A percentile compares a stretch with the other conserved stretches of the same genome.
phyloP scores from a whole-genome alignment of 2,888 invertebrate species.

The Diloba caeruleocephala region DNA sequence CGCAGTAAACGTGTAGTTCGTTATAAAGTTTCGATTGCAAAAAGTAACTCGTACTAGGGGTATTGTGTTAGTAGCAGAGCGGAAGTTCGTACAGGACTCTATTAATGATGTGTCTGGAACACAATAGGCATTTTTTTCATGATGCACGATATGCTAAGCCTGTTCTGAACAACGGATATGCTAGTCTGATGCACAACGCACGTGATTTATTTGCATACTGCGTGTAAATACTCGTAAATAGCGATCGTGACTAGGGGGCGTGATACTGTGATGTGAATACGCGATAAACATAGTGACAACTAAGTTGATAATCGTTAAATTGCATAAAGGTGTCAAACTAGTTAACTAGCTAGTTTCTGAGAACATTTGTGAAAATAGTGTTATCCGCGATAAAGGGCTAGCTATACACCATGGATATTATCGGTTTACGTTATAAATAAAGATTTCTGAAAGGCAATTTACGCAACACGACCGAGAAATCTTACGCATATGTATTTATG shows the following conservation, averaged over 20 bases:
- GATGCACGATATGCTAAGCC: conserved; percentile 28
- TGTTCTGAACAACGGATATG: conserved; percentile 39
- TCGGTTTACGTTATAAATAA: background rate
- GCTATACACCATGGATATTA: background rate
- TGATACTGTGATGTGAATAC: conserved; percentile 49
- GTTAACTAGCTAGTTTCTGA: conserved; percentile 25
- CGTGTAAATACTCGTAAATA: conserved; percentile 57
- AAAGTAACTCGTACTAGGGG: too few species aligned
- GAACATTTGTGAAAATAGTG: conserved; percentile 7
- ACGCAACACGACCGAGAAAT: conserved; percentile 8
- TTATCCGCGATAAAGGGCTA: conserved; percentile 16
- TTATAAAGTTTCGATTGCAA: too few species aligned
- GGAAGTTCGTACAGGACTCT: conserved; percentile 30
- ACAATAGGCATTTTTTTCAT: conserved; percentile 43
- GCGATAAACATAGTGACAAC: conserved; percentile 44
- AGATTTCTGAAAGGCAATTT: conserved; percentile 4
- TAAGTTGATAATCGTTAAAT: conserved; percentile 42
- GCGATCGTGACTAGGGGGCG: conserved; percentile 60
- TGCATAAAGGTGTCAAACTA: conserved; percentile 17
- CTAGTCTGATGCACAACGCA: conserved; percentile 47
- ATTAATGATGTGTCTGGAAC: conserved; percentile 38
- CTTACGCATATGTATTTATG: conserved; percentile 4
- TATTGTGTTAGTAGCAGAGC: conserved; percentile 16
- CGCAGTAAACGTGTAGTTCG: too few species aligned
- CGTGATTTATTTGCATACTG: conserved; percentile 55